phyloP scores from a whole-genome alignment of 2,113 vertebrate species.

The Parus major region DNA sequence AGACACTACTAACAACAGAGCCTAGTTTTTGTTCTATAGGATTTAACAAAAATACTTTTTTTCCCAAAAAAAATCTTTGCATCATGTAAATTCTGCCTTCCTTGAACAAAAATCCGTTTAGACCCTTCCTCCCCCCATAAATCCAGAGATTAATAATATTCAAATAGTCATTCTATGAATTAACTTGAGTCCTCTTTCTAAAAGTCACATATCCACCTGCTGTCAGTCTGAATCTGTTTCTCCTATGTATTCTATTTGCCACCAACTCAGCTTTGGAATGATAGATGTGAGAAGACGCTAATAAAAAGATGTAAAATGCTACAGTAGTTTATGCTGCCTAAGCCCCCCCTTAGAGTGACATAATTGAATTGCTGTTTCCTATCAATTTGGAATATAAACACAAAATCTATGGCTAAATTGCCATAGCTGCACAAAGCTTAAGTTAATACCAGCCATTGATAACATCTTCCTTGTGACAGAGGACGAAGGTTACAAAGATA shows the following conservation, averaged over 20 bases:
- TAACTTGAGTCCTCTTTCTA: background rate
- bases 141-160: background rate
- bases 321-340: background rate
- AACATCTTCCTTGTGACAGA: background rate
- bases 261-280: background rate
- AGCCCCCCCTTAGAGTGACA: background rate
- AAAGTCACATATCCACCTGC: background rate
- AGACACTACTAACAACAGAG: background rate
- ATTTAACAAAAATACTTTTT: background rate
- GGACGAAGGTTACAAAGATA: background rate
- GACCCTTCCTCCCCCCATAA: fast-evolving
- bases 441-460: background rate
- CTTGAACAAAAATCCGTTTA: background rate
- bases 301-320: background rate
- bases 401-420: background rate
- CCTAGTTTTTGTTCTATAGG: background rate
- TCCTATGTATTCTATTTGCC: background rate
- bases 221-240: background rate
- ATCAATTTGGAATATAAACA: background rate
- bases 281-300: background rate
- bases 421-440: background rate
- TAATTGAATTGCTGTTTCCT: background rate
- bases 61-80: background rate
- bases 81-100: background rate
- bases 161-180: background rate